Conservation (phyloP, 2,888 invertebrate genomes). For the Mechanitis messenoides region DNA sequence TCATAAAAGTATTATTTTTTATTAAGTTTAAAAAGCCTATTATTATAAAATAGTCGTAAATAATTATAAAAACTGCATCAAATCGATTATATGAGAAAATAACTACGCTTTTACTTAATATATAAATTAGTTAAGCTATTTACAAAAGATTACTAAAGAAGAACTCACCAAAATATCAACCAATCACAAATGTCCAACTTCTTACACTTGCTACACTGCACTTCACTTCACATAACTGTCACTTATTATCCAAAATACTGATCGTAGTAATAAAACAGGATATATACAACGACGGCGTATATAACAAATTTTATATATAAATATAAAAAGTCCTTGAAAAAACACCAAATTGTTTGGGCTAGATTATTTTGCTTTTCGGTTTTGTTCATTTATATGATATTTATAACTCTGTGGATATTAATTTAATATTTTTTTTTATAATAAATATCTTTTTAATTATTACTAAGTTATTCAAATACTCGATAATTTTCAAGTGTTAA, state of each 20-base stretch:
- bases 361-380: conserved; percentile 17
- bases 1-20: too few relatives aligned
- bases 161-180: conserved; percentile 28
- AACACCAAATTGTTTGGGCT: conserved; percentile 38
- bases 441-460: background rate
- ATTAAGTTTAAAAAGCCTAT: too few relatives aligned
- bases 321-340: conserved; percentile 55
- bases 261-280: conserved; percentile 63
- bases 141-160: conserved; percentile 6
- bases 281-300: conserved; percentile 59
- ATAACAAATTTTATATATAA: conserved; percentile 62
- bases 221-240: conserved; percentile 51
- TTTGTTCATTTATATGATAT: conserved; percentile 22
- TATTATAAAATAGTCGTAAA: background rate
- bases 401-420: background rate
- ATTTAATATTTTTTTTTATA: too few relatives aligned
- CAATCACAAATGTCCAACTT: conserved; percentile 15
- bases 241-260: conserved; percentile 53
- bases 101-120: conserved; percentile 12
- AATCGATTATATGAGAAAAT: conserved; percentile 7
- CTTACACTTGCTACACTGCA: conserved; percentile 24
- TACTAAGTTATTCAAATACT: background rate
- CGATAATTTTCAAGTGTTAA: too few relatives aligned
- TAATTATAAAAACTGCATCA: conserved; percentile 9
- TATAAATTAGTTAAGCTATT: conserved; percentile 6